Evolutionary conservation across 2,113 vertebrate species (phyloP), one percentile per base, ranked within the genome.

Genomic region (Pycnonotus jocosus): DNA sequence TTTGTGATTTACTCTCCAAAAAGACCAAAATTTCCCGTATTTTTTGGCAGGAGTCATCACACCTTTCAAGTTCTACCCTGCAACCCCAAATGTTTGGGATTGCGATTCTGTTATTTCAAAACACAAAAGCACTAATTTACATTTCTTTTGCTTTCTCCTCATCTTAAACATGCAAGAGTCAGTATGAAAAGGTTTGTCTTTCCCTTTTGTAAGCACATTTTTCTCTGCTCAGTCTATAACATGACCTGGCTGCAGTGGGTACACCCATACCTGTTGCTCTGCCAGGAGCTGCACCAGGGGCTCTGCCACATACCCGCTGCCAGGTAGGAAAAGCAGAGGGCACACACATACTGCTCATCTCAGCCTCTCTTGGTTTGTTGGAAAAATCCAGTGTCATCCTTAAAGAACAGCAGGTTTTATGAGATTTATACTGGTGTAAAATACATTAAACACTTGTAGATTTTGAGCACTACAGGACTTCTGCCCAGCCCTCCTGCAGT

Each of bases 131-230:
- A 12, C 21, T 24, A 6, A 6, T 62, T 88, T 57, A 28, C 33
- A 70, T 48, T 14, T 54, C 79, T 88, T 72, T 82, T 47, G 40
- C 40, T 73, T 73, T 69, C 93, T 86, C 42, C 79, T 44, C 4
- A 6, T 7, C 62, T 95, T 81, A 78, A 86, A 61, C 8, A 78
- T 18, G 2, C 6, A 20, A 2, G 25, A 70, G 20, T 7, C 25
- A 23, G 9, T 6, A 47, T 15, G 10, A 22, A 40, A 54, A 51
- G 11, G 22, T 42, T 50, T 35, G 5, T 7, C 21, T 51, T 66
- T 68, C 27, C 35, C 22, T 35, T 42, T 38, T 2, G 0, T 15
- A 31, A 53, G n/a, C 20, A 22, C 0, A 0, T 58, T 90, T 50
- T 18, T 25, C 23, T 31, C 62, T 11, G 4, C 18, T 79, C 18